phyloP scores from a whole-genome alignment of 2,797 vertebrate genomes.

The Phalloptychus januarius region DNA sequence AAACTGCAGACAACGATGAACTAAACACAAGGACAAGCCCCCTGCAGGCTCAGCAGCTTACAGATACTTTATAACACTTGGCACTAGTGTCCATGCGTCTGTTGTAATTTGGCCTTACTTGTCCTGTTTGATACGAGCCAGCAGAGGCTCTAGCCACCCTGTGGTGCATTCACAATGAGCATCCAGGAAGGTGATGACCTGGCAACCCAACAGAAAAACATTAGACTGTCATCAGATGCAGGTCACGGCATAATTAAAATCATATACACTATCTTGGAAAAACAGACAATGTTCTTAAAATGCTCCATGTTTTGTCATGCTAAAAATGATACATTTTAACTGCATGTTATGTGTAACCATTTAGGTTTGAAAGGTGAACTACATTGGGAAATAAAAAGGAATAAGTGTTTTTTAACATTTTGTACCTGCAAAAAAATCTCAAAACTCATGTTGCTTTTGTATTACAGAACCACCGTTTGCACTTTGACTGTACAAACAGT shows the following conservation, averaged over 20 bases:
- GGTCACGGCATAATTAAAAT: background rate
- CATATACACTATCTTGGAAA: background rate
- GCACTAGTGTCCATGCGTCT: conserved; percentile 11
- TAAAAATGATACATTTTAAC: background rate
- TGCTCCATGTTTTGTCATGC: background rate
- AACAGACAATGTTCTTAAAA: background rate
- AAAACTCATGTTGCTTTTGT: background rate
- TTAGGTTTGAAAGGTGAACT: background rate
- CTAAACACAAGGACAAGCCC: conserved; percentile 63
- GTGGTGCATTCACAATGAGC: conserved; percentile 98
- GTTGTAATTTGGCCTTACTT: conserved; percentile 80
- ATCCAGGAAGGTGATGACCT: conserved; percentile 97
- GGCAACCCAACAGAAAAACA: conserved; percentile 38
- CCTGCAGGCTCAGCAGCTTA: conserved; percentile 57
- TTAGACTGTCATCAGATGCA: conserved; percentile 25
- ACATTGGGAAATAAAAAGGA: background rate
- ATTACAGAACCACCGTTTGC: background rate
- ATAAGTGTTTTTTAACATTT: background rate
- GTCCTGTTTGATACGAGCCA: conserved; percentile 95
- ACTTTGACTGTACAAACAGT: background rate
- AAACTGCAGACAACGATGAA: conserved; percentile 54
- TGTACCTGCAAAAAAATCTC: background rate
- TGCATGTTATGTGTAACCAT: background rate
- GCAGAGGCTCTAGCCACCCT: conserved; percentile 96
- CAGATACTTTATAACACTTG: conserved; percentile 34